Evolutionary conservation across 2,797 vertebrate species (phyloP), one percentile per base, ranked within the genome.

Genomic region (Peromyscus melanophrys): DNA sequence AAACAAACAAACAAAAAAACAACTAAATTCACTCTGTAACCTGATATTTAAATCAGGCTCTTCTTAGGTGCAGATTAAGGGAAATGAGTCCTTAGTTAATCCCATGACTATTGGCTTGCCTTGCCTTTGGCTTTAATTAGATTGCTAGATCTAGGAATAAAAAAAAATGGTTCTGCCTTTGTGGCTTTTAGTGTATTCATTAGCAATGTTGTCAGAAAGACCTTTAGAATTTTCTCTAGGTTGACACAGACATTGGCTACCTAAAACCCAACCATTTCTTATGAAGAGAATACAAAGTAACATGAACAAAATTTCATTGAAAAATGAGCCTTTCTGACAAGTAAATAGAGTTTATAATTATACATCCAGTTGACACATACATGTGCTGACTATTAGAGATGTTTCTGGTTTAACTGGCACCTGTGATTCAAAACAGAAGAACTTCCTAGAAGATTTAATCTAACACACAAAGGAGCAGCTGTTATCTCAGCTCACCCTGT

Each of bases 61-160:
- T 27, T 89, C 69, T 86, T 91, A 69, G 63, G 49, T 89, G 19
- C 27, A 49, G 63, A 71, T 76, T 27, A 91, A 91, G 55, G 6
- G 73, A 85, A 10, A 49, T 78, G 77, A 89, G 23, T 65, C 23
- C 34, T 86, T 86, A 59, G 34, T 85, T 73, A 90, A 83, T 87
- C 40, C 27, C 27, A 49, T 80, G 67, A 85, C n/a, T 92, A 78
- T 13, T 59, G 21, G 82, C 12, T 84, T 91, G 25, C 34, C 46
- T 94, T 91, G 92, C 23, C 78, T 93, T 92, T 43, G n/a, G 16
- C 81, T 96, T 40, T 77, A 34, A 40, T 71, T 89, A 17, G 29
- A 92, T 7, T 52, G 21, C 9, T 75, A 46, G 59, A 83, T 82
- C 25, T 89, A 57, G 49, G 37, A 25, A 78, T 91, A 67, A 90